Conservation (phyloP, 1,140 invertebrate species). For the Drosophila nebulosa region DNA sequence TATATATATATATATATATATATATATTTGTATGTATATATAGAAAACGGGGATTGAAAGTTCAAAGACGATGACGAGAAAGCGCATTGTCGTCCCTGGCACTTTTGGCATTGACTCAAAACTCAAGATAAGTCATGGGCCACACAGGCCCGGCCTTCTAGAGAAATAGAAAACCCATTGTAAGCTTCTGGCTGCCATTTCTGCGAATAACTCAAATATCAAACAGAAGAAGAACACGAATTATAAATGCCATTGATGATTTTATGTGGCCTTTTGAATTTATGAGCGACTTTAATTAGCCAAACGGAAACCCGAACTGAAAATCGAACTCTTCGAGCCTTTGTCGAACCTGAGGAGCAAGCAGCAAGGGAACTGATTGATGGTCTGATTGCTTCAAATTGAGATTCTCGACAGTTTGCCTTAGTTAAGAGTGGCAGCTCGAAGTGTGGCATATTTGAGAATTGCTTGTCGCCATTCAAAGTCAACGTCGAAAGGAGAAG, state of each 20-base stretch:
- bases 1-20: constrained; percentile 5
- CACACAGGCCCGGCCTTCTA: neutral
- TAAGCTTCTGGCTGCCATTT: neutral
- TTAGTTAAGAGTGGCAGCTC: constrained; percentile 54
- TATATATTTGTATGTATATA: constrained; percentile 12
- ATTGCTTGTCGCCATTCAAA: neutral
- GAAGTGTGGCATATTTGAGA: constrained; percentile 70
- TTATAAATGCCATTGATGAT: neutral
- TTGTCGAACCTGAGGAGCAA: constrained; percentile 12
- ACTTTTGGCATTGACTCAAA: constrained; percentile 14
- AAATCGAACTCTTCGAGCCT: no score
- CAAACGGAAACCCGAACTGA: constrained; percentile 17
- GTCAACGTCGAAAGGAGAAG: neutral
- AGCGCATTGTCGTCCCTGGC: constrained; percentile 30
- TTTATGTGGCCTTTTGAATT: constrained; percentile 59
- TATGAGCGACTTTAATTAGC: constrained; percentile 75
- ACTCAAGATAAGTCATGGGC: neutral
- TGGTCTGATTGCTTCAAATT: constrained; percentile 73
- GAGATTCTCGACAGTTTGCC: constrained; percentile 22
- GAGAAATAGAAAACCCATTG: neutral
- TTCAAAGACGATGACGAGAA: constrained; percentile 14
- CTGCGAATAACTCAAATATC: neutral
- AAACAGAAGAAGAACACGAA: no score
- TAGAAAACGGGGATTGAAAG: constrained; percentile 10
- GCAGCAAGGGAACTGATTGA: constrained; percentile 45